Conservation (phyloP, 1,140 invertebrate species). For the Euwallacea similis region DNA sequence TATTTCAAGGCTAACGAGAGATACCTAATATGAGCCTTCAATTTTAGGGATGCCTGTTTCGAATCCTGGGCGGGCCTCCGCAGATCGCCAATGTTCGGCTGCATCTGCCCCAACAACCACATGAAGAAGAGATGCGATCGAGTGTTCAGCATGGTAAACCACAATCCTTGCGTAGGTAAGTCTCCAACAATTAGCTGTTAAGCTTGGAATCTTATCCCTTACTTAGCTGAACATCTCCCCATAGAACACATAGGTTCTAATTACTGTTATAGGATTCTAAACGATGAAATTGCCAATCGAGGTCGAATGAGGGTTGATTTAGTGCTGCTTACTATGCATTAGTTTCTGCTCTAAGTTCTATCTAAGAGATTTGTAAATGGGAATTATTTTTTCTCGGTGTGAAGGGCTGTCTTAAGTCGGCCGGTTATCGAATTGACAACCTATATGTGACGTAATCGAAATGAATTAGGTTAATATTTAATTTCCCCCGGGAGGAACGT, state of each 20-base stretch:
- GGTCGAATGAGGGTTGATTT: too few species aligned
- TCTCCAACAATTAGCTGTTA: conserved; percentile 43
- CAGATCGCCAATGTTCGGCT: conserved; percentile 84
- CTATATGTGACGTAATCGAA: neutral
- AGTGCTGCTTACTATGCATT: too few species aligned
- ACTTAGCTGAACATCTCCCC: conserved; percentile 19
- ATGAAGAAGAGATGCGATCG: conserved; percentile 83
- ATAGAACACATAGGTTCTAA: neutral
- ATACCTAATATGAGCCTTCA: too few species aligned
- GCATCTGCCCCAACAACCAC: conserved; percentile 86
- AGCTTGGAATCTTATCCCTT: conserved; percentile 13
- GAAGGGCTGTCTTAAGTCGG: too few species aligned
- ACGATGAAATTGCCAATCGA: too few species aligned
- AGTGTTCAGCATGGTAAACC: conserved; percentile 83
- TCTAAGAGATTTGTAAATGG: too few species aligned
- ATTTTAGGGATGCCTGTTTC: conserved; percentile 75
- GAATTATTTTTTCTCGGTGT: too few species aligned
- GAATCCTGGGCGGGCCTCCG: conserved; percentile 81
- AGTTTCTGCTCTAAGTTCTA: too few species aligned
- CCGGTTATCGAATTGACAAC: neutral
- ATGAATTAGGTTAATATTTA: conserved; percentile 6
- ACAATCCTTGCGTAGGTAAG: conserved; percentile 91
- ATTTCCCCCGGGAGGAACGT: neutral
- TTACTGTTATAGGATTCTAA: neutral
- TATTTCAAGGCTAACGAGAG: too few species aligned